Base-by-base conservation (phyloP, 1,140 invertebrate species). In the Arion vulgaris region DNA sequence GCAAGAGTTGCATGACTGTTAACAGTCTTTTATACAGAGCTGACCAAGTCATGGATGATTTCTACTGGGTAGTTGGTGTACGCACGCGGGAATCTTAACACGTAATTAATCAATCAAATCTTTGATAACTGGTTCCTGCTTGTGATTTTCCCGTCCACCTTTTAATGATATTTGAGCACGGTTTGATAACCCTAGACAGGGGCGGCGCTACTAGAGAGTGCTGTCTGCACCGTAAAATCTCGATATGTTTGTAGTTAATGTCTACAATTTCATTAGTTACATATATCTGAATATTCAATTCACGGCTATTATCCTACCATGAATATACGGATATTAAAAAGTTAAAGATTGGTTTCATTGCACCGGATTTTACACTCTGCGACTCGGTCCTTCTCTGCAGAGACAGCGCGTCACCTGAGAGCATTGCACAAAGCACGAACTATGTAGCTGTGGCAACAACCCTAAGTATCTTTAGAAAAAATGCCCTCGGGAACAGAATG, bases 71-170 rank as follows among this genome's bases (percentile, higher is more conserved):
- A 26, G 62, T 66, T 23, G n/a, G 62, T 66, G 62, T 32, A 5
- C 11, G 57, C 57, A 5, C 13, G 57, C 57, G 5, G 57, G 5
- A 23, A 66, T 23, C 19, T 66, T 66, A 66, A 66, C 62, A 66
- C 28, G 62, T 66, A 34, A 66, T 66, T 66, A 66, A 66, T 66
- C 62, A 66, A 66, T 66, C 62, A 66, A 23, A 66, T 66, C n/a
- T 34, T 66, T 32, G 62, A 28, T 32, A 66, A 28, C 62, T 32
- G 62, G 62, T 32, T 66, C 5, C 28, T 11, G 62, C 5, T 32
- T 26, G 26, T 57, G 2, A 5, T 66, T 32, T 66, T 32, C 62
- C 28, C 32, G 2, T 32, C 28, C 32, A 32, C n/a, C 1, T 32
- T 66, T 66, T 66, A n/a, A 66, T 1, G 62, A 66, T 66, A 32